phyloP scores from a whole-genome alignment of 2,888 invertebrate genomes.

The Drosophila longiperda region DNA sequence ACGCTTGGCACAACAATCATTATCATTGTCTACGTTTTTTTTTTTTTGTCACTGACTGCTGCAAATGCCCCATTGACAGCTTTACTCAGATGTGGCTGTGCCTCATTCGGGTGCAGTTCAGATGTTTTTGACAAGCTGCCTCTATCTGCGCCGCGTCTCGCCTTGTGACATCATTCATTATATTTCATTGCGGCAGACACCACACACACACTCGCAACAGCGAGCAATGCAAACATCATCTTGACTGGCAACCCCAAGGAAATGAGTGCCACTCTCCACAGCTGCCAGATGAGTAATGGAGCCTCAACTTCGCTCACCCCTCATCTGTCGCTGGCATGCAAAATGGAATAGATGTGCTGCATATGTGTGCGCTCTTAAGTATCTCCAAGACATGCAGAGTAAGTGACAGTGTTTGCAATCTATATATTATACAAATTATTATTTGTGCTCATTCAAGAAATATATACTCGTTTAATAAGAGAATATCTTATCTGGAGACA shows the following conservation, averaged over 20 bases:
- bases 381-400: conserved; percentile 1
- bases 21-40: conserved; percentile 70
- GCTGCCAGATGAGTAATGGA: conserved; percentile 67
- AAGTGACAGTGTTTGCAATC: neutral
- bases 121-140: conserved; percentile 71
- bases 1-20: conserved; percentile 60
- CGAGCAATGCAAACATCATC: conserved; percentile 55
- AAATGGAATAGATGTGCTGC: conserved; percentile 36
- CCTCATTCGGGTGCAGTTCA: conserved; percentile 36
- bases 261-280: conserved; percentile 9
- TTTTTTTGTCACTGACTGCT: conserved; percentile 32
- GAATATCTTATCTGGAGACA: neutral
- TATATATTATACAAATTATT: neutral
- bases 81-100: conserved; percentile 11
- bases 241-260: conserved; percentile 43
- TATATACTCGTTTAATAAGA: neutral
- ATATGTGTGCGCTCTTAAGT: conserved; percentile 21
- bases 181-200: conserved; percentile 65
- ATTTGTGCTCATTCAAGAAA: neutral
- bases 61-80: conserved; percentile 50
- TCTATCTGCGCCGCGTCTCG: conserved; percentile 33
- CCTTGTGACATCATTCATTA: conserved; percentile 74
- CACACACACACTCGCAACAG: conserved; percentile 14
- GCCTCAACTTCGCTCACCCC: conserved; percentile 23
- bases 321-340: conserved; percentile 36